These are phyloP conservation scores for Hypotaenidia okinawae DNA, from an alignment of 2,797 vertebrate genomes.

Conservation along the genomic window DNA sequence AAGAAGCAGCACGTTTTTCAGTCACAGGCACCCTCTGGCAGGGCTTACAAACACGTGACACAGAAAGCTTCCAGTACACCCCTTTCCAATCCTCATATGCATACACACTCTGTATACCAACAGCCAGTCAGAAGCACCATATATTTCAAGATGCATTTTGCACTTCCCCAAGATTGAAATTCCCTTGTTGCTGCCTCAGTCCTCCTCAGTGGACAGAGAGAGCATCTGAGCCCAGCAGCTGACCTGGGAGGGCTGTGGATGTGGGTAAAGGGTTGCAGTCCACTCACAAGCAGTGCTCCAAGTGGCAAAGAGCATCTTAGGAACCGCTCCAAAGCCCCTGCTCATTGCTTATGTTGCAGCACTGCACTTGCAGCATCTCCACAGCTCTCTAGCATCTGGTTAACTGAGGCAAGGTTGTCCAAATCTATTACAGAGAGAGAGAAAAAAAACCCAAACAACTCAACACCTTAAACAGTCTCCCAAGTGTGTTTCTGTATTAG, in stretches of 20 bases:
- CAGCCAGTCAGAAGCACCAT: neutral
- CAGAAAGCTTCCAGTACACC: neutral
- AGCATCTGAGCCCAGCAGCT: neutral
- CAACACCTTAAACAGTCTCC: neutral
- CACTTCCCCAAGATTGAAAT: neutral
- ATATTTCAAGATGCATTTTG: neutral
- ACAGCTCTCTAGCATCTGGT: neutral
- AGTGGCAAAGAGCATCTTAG: accelerated
- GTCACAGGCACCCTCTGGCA: neutral
- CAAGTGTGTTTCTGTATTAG: neutral
- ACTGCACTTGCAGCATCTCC: neutral
- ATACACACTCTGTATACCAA: too few species aligned
- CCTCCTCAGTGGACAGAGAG: neutral
- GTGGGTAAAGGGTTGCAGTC: accelerated
- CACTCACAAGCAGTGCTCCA: neutral
- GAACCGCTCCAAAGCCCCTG: neutral
- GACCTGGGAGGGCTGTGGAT: too few species aligned
- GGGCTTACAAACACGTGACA: neutral
- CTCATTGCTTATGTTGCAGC: neutral
- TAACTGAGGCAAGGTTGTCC: neutral
- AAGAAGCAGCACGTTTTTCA: neutral
- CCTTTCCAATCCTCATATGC: neutral
- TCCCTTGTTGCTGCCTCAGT: accelerated
- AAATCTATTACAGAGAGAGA: neutral
- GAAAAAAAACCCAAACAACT: neutral